Evolutionary conservation across 2,797 vertebrate species (phyloP), one percentile per base, ranked within the genome.

Genomic region (Eulemur albifrons): DNA sequence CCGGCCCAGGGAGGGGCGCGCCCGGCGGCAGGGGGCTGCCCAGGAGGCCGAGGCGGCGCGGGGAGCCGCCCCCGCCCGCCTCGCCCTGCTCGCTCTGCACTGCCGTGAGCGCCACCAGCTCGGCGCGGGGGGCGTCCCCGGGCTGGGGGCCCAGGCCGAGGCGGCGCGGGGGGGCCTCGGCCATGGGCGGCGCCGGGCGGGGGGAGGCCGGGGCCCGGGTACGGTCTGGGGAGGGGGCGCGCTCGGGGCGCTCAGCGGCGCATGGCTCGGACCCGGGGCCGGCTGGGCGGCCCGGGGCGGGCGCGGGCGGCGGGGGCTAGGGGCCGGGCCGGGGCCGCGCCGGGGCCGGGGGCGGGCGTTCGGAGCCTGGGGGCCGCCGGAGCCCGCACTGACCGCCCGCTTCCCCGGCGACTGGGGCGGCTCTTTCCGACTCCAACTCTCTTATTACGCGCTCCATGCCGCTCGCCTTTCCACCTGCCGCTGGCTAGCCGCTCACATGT

Each of bases 31-130:
- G 99, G 98, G 97, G 98, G 97, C 98, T 99, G 98, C 97, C 99
- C 98, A 86, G 99, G 98, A 98, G 99, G 98, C 98, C 99, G 96
- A 89, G 99, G 99, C 98, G 99, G 97, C 75, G 99, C 98, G 93
- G 98, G 98, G 98, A 99, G 98, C 93, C 98, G 98, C 91, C 99
- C 98, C 98, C 98, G 95, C 99, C 98, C 59, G 98, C 99, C 96
- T 99, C 99, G 96, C 98, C 98, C 83, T 98, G 98, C 98, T 99
- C 99, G 57, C 99, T 99, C 97, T 99, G 99, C 69, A 99, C 99
- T 0, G 99, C 99, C 52, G 99, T 99, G 93, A 99, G 99, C 85
- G 99, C 99, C 97, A 99, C 99, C 94, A 99, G 99, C 98, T 99
- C 99, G 35, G 99, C 98, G 75, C 99, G 98, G 97, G 99, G 97